phyloP scores from a whole-genome alignment of 1,140 invertebrate genomes.

The Brachionus koreanus region DNA sequence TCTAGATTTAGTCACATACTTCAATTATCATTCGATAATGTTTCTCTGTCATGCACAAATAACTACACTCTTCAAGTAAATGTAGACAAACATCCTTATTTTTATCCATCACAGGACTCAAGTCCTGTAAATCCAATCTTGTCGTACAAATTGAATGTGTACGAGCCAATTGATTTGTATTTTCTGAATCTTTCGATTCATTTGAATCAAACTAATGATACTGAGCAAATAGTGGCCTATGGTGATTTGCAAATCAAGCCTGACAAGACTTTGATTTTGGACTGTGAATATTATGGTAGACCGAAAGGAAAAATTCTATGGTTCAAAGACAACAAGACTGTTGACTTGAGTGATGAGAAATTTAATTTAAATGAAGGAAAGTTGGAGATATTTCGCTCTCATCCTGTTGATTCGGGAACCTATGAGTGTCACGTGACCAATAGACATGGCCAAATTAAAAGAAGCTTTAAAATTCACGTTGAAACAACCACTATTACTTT shows the following conservation, averaged over 20 bases:
- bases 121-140: not conserved
- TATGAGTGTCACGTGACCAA: slow-evolving; percentile 33
- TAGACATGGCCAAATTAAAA: not conserved
- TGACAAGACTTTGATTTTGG: not conserved
- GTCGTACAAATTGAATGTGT: not conserved
- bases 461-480: slow-evolving; percentile 15
- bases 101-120: not conserved
- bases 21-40: not conserved
- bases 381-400: slow-evolving; percentile 1
- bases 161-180: not conserved
- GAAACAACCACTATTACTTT: not conserved
- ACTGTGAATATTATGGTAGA: slow-evolving; percentile 1
- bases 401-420: slow-evolving; percentile 21
- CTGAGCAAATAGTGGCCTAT: not conserved
- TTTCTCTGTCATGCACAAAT: not conserved
- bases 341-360: not conserved
- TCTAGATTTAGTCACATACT: not conserved
- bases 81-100: slow-evolving; percentile 15
- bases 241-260: slow-evolving; percentile 5
- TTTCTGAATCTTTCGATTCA: not conserved
- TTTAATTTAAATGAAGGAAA: not conserved
- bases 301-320: not conserved
- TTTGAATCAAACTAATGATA: not conserved
- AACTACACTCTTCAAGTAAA: slow-evolving; percentile 15
- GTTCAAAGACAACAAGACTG: not conserved